These are phyloP conservation scores for Cephalopholis sonnerati DNA, from an alignment of 2,113 vertebrate species.

Conservation along the genomic window DNA sequence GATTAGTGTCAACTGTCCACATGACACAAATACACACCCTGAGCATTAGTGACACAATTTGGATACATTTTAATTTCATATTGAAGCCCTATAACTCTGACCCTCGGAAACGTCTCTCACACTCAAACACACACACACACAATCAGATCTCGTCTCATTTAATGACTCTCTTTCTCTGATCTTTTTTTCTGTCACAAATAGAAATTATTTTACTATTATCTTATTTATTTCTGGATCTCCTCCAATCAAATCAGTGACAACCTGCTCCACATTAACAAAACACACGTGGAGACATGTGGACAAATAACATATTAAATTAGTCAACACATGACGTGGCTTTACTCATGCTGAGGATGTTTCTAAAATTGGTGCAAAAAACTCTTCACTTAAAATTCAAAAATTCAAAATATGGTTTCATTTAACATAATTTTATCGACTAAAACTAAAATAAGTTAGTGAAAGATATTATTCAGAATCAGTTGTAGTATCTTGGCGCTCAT, in stretches of 20 bases:
- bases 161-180: not conserved
- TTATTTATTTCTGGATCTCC: not conserved
- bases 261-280: too few species aligned
- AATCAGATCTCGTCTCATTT: not conserved
- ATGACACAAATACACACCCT: not conserved
- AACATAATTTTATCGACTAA: not conserved
- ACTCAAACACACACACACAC: not conserved
- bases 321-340: too few species aligned
- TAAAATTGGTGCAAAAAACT: too few species aligned
- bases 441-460: too few species aligned
- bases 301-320: too few species aligned
- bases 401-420: not conserved
- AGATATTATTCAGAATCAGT: not conserved
- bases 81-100: too few species aligned
- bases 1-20: conserved; percentile 6
- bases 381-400: too few species aligned
- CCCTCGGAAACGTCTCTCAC: too few species aligned
- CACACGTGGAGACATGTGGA: too few species aligned
- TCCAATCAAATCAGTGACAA: conserved; percentile 9
- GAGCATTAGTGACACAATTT: not conserved
- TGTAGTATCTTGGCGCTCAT: not conserved
- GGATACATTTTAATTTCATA: too few species aligned
- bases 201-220: not conserved
- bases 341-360: too few species aligned
- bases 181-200: not conserved